phyloP scores from a whole-genome alignment of 2,888 invertebrate genomes.

The Heliconius cydno region DNA sequence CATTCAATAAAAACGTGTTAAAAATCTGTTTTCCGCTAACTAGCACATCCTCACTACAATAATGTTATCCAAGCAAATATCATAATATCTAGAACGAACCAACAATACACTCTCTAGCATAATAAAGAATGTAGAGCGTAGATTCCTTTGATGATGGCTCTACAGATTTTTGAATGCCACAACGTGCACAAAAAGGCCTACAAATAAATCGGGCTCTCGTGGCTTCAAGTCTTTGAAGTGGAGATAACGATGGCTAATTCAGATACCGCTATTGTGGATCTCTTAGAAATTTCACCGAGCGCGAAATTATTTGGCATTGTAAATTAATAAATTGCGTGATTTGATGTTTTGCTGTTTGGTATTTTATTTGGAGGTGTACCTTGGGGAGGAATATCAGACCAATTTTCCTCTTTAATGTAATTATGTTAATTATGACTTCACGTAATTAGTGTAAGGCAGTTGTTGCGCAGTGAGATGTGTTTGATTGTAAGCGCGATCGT shows the following conservation, averaged over 20 bases:
- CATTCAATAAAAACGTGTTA: neutral
- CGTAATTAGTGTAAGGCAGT: neutral
- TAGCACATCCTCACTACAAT: neutral
- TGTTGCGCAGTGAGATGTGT: neutral
- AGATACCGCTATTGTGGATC: constrained; percentile 37
- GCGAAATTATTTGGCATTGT: constrained; percentile 42
- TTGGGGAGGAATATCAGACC: constrained; percentile 1
- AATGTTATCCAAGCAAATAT: neutral
- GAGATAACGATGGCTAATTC: constrained; percentile 34
- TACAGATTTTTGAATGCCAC: constrained; percentile 16
- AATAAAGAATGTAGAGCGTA: constrained; percentile 14
- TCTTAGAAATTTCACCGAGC: constrained; percentile 22
- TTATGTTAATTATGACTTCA: neutral
- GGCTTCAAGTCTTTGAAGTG: constrained; percentile 26
- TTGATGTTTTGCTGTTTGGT: constrained; percentile 30
- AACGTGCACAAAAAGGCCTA: constrained; percentile 17
- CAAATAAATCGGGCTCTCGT: constrained; percentile 28
- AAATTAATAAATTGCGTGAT: constrained; percentile 41
- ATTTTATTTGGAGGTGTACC: constrained; percentile 15
- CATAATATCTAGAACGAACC: neutral
- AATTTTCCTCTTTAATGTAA: neutral
- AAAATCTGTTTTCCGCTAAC: neutral
- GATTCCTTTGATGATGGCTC: constrained; percentile 16
- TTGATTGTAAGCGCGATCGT: too few species aligned
- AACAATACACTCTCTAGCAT: constrained; percentile 11